Base-by-base conservation (phyloP, 2,797 vertebrate species). In the Mormyrops boulengeri region DNA sequence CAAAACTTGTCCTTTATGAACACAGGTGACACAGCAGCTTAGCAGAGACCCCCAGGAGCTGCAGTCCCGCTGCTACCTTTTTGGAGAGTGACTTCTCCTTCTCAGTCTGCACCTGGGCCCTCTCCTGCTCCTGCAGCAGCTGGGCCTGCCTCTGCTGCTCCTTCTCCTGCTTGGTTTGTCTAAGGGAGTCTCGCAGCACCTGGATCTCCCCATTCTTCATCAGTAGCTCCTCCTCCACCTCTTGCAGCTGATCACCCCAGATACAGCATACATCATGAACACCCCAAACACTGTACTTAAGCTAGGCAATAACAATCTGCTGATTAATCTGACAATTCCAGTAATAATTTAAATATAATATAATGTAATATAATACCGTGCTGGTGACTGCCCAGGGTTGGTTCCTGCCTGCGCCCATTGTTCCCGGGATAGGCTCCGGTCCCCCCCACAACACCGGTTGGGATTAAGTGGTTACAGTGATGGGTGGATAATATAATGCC, bases 191-290 rank as follows among this genome's bases (percentile, higher is more conserved):
- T 57, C 98, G 96, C 89, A 99, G 93, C 73, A 99, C 95, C 90
- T 96, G 96, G 92, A 99, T 98, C 95, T 99, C 98, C 38, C 98
- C 98, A 55, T 96, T 98, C 95, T 97, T 99, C 94, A 96, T 91
- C 90, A 98, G 91, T 19, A 98, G 95, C 93, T 97, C 96, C 90
- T 97, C 97, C 92, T 98, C 96, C 90, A 98, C 96, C 93, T 96
- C 95, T 82, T 96, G 97, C 92, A 99, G 92, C 98, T 99, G 91
- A 80, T 80, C 17, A 88, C 6, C 22, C 60, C 60, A 66, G 8
- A 26, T 41, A 84, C n/a, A 19, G 66, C 22, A 88, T 0, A 92
- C 17, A 90, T 34, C n/a, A 90, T 17, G 89, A 6, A 82, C 1
- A 89, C 66, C 11, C 11, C 1, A 14, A 34, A 69, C 9, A 0